These are phyloP conservation scores for Arrhopalites spinosus DNA, from an alignment of 2,888 invertebrate species.

Conservation along the genomic window DNA sequence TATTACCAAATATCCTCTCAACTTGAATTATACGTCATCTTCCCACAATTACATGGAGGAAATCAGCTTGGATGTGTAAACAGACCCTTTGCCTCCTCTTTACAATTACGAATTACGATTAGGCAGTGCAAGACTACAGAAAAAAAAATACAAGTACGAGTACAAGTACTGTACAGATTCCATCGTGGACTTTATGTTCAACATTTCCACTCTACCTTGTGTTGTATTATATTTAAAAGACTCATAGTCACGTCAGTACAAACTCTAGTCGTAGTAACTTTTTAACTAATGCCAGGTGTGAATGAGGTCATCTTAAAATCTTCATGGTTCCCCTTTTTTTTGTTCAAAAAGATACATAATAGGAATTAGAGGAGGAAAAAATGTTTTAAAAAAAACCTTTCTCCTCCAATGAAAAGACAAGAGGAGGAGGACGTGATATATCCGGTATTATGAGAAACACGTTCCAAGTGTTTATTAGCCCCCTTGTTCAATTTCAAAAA, in stretches of 20 bases:
- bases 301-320: constrained; percentile 20
- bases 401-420: background rate
- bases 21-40: constrained; percentile 9
- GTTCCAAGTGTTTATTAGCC: background rate
- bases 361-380: background rate
- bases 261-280: too few species aligned
- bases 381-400: background rate
- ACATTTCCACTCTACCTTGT: too few species aligned
- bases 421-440: background rate
- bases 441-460: background rate
- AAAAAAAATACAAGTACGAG: too few species aligned
- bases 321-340: background rate
- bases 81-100: constrained; percentile 18
- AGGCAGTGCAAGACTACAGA: too few species aligned
- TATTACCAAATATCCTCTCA: constrained; percentile 4
- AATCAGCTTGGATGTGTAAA: constrained; percentile 11
- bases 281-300: constrained; percentile 36
- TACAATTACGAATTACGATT: background rate
- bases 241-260: constrained; percentile 19
- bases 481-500: background rate
- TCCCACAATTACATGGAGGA: constrained; percentile 23
- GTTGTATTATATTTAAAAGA: too few species aligned
- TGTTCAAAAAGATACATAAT: constrained; percentile 8
- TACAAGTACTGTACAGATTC: too few species aligned
- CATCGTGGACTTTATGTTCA: too few species aligned